Evolutionary conservation across 2,113 vertebrate species (phyloP).

Genomic region (Diadophis punctatus): DNA sequence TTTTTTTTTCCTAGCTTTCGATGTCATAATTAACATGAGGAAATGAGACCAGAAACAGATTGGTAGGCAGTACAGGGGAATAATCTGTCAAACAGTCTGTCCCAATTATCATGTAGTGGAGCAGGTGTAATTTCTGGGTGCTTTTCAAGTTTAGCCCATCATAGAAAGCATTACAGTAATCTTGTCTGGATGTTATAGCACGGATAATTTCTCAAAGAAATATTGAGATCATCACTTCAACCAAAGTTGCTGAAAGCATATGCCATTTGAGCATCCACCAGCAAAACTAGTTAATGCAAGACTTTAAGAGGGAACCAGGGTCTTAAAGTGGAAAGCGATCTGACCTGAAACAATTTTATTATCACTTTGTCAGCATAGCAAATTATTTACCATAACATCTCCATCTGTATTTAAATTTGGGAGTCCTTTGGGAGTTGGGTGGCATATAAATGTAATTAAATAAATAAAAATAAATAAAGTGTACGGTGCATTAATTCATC

Average conservation of each 20-base stretch:
- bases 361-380: not conserved
- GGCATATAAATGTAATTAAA: too few species aligned
- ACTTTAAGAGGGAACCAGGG: not conserved
- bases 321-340: not conserved
- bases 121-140: not conserved
- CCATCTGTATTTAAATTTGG: not conserved
- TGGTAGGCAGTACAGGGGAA: not conserved
- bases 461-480: too few species aligned
- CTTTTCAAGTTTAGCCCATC: not conserved
- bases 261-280: not conserved
- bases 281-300: not conserved
- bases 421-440: too few species aligned
- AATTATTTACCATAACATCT: not conserved
- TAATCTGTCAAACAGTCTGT: not conserved
- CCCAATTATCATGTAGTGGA: not conserved
- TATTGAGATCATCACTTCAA: not conserved
- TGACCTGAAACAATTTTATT: not conserved
- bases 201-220: not conserved
- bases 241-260: not conserved
- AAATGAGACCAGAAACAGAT: not conserved
- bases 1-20: not conserved
- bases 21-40: not conserved
- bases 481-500: not conserved
- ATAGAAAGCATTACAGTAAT: not conserved
- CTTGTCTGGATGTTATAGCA: not conserved